Evolutionary conservation across 2,888 invertebrate genomes (phyloP), one percentile per base, ranked within the genome.

Genomic region (Orthosia gracilis): DNA sequence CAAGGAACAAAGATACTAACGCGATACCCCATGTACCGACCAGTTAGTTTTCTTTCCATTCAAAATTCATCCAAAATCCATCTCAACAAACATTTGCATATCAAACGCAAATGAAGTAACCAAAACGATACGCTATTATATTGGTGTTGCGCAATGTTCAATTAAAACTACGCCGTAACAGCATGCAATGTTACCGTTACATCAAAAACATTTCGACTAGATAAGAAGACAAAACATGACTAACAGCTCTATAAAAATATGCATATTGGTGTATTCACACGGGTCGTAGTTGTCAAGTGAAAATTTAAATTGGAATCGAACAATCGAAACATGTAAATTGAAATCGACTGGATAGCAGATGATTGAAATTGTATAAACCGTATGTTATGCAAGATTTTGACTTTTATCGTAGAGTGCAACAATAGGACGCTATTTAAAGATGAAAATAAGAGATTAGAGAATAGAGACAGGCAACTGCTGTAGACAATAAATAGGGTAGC

Each of bases 131-230:
- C 58, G 62, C 72, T 80, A 82, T 87, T 87, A 88, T 88, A 89
- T 85, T 87, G 79, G 58, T 47, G 82, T 91, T 91, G 84, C 83
- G 88, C 83, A 91, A 91, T 73, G 67, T 66, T 78, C 87, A 91
- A 91, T 91, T 90, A 89, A 86, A 88, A 85, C 83, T 77, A 85
- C 85, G 86, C 85, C 86, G 87, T 86, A 88, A 87, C 83, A 86
- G 69, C 91, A 91, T 88, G 91, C 91, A 88, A 91, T 86, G 88
- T 89, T 85, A 84, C 85, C 81, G 88, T 89, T 90, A 89, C 89
- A 87, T 88, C 86, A 87, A 86, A 88, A 90, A 90, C 90, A 88
- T 85, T 90, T 86, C 85, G 77, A 81, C 67, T 77, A 85, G 89
- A 88, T 85, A 86, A 87, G 85, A 85, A 83, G 88, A 90, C 89